Conservation (phyloP, 2,113 vertebrate genomes). For the Megalops atlanticus region DNA sequence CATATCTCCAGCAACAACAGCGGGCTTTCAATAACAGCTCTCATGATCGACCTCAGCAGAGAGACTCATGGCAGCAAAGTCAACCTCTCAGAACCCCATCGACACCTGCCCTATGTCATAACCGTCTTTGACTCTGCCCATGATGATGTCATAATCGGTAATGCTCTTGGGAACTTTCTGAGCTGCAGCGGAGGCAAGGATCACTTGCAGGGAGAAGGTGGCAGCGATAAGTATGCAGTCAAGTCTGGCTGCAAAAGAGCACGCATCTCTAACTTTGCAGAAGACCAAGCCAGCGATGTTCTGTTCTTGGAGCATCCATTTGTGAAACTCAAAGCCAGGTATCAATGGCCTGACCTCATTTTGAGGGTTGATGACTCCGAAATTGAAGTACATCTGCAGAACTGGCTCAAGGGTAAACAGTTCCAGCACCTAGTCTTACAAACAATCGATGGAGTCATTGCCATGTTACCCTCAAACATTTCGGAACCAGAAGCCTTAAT, state of each 20-base stretch:
- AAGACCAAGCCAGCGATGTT: slow-evolving; percentile 30
- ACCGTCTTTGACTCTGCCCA: slow-evolving; percentile 35
- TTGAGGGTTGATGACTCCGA: slow-evolving; percentile 16
- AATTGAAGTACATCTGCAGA: slow-evolving; percentile 1
- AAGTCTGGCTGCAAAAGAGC: slow-evolving; percentile 30
- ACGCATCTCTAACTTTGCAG: slow-evolving; percentile 14
- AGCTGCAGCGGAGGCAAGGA: slow-evolving; percentile 33
- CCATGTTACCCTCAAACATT: slow-evolving; percentile 2
- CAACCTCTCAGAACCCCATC: slow-evolving; percentile 14
- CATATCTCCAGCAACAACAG: slow-evolving; percentile 17
- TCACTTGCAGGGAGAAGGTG: slow-evolving; percentile 22
- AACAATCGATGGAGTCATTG: slow-evolving; percentile 26
- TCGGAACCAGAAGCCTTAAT: slow-evolving; percentile 22
- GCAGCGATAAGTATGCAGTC: slow-evolving; percentile 33
- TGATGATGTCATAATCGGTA: slow-evolving; percentile 25
- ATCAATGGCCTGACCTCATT: slow-evolving; percentile 20
- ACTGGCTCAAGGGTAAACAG: slow-evolving; percentile 24
- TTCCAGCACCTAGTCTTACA: slow-evolving; percentile 35
- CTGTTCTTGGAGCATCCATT: slow-evolving; percentile 24
- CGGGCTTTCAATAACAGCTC: background rate
- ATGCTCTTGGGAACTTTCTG: slow-evolving; percentile 32
- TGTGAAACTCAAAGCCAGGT: slow-evolving; percentile 12
- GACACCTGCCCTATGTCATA: slow-evolving; percentile 19
- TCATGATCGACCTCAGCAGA: slow-evolving; percentile 29
- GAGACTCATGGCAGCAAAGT: slow-evolving; percentile 20